Percentiles rank a stretch among this genome's conserved stretches.
These are phyloP conservation scores for Odontamblyopus lacepedii DNA, from an alignment of 2,797 vertebrate species.

Conservation along the genomic window DNA sequence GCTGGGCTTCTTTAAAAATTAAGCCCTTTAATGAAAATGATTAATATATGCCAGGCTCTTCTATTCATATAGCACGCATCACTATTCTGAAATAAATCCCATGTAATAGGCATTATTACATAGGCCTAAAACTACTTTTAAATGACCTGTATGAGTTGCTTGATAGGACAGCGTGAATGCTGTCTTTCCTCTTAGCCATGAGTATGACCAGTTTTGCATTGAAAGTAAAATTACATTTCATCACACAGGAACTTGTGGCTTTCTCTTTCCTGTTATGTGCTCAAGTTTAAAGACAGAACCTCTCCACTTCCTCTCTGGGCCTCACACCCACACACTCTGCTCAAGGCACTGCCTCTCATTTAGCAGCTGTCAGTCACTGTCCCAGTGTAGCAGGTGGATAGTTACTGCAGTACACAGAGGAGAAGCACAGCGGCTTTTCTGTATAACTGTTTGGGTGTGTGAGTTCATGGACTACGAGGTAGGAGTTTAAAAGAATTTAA, in stretches of 20 bases:
- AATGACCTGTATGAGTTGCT: neutral
- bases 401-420: conserved; percentile 16
- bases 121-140: neutral
- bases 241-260: conserved; percentile 83
- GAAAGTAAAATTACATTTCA: conserved; percentile 41
- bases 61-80: neutral
- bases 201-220: conserved; percentile 8
- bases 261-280: conserved; percentile 77
- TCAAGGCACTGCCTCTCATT: conserved; percentile 12
- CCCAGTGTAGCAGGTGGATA: conserved; percentile 44
- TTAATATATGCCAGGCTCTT: neutral
- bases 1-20: neutral
- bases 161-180: neutral
- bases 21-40: neutral
- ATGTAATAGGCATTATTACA: neutral
- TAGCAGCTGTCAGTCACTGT: conserved; percentile 44
- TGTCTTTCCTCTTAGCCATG: neutral
- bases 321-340: conserved; percentile 26
- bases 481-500: conserved; percentile 24
- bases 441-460: conserved; percentile 7
- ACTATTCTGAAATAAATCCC: neutral
- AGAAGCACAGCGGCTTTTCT: conserved; percentile 25
- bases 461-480: conserved; percentile 81
- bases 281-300: conserved; percentile 21
- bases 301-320: conserved; percentile 34